These are phyloP conservation scores for Drosophila azteca DNA, from an alignment of 1,140 invertebrate species.

Conservation along the genomic window DNA sequence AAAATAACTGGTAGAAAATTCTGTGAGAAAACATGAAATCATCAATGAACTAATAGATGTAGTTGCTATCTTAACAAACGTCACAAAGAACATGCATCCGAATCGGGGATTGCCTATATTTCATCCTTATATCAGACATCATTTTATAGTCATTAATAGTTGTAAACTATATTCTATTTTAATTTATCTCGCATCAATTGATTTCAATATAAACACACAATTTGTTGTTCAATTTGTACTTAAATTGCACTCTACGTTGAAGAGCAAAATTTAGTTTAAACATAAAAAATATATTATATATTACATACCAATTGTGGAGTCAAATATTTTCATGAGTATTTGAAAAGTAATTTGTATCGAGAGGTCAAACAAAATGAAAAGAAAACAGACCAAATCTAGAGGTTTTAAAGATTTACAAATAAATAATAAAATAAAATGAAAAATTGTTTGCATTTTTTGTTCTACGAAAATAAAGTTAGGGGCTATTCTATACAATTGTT, in stretches of 20 bases:
- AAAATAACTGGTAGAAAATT: conserved; percentile 8
- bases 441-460: background rate
- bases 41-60: conserved; percentile 15
- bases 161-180: conserved; percentile 44
- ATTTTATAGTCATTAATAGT: conserved; percentile 42
- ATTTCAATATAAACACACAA: conserved; percentile 15
- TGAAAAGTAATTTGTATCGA: conserved; percentile 13
- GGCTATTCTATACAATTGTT: no score
- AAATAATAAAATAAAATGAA: conserved; percentile 47
- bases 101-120: conserved; percentile 23
- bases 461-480: background rate
- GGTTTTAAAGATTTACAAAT: conserved; percentile 58
- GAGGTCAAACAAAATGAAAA: conserved; percentile 28
- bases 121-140: conserved; percentile 14
- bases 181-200: conserved; percentile 23
- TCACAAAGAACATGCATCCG: conserved; percentile 1
- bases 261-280: conserved; percentile 23
- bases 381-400: conserved; percentile 17
- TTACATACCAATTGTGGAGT: conserved; percentile 3
- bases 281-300: conserved; percentile 16
- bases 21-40: conserved; percentile 20
- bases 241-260: conserved; percentile 48
- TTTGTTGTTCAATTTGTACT: conserved; percentile 57
- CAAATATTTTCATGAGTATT: conserved; percentile 33
- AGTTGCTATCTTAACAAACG: background rate